Conservation (phyloP, 2,888 invertebrate species). For the Idaea biselata region DNA sequence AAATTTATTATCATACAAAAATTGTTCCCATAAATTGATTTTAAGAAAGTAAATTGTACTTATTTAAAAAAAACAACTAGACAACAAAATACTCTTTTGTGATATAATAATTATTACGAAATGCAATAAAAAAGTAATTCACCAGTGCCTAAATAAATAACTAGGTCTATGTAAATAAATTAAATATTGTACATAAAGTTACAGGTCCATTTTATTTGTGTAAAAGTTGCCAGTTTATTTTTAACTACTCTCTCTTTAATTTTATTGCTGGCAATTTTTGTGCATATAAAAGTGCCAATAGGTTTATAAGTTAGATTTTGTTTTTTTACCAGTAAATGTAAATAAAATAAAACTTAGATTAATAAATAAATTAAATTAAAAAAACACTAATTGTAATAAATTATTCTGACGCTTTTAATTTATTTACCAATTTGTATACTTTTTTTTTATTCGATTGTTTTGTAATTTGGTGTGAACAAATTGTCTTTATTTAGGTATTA, state of each 20-base stretch:
- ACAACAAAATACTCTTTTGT: not conserved
- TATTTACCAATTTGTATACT: constrained; percentile 39
- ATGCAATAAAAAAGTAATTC: constrained; percentile 34
- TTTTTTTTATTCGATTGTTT: constrained; percentile 26
- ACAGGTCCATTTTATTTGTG: constrained; percentile 16
- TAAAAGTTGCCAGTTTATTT: constrained; percentile 17
- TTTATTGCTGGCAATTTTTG: not conserved
- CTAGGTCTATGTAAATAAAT: not conserved
- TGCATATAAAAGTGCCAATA: not conserved
- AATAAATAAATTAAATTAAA: constrained; percentile 32
- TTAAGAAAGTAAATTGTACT: too few species aligned
- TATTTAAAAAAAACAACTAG: not conserved
- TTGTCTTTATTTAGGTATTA: constrained; percentile 45
- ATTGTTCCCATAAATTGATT: too few species aligned
- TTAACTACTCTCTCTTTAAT: not conserved
- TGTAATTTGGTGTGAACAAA: constrained; percentile 25
- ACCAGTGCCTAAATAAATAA: constrained; percentile 46
- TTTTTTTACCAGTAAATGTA: constrained; percentile 49
- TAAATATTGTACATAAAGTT: not conserved
- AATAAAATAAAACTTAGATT: constrained; percentile 35
- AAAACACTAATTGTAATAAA: constrained; percentile 44
- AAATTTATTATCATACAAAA: too few species aligned
- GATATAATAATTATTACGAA: not conserved
- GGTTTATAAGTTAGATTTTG: constrained; percentile 13
- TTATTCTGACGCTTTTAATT: constrained; percentile 54